phyloP scores from a whole-genome alignment of 1,140 invertebrate genomes.

The Cydia strobilella region DNA sequence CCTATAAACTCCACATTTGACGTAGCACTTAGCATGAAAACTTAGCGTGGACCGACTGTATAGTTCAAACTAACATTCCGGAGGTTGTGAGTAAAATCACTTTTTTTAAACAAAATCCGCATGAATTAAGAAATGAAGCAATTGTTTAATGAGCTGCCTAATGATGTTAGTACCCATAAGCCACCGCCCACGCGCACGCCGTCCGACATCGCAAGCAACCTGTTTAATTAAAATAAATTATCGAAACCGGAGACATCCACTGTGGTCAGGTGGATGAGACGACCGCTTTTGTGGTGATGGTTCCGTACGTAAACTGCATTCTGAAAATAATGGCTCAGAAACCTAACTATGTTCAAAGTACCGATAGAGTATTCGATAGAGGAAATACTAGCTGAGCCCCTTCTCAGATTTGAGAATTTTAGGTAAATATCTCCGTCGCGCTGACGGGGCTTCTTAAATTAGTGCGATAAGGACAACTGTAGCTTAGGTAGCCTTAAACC shows the following conservation, averaged over 20 bases:
- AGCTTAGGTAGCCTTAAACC: too few relatives aligned
- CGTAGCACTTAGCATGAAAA: too few relatives aligned
- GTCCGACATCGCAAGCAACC: neutral
- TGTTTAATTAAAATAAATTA: slow-evolving; percentile 32
- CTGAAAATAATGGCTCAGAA: too few relatives aligned
- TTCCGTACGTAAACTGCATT: neutral
- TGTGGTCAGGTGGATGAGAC: neutral
- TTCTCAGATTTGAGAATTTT: too few relatives aligned
- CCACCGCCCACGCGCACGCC: slow-evolving; percentile 20
- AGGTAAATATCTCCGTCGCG: too few relatives aligned
- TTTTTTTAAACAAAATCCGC: neutral
- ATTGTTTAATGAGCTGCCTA: neutral
- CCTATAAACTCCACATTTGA: too few relatives aligned
- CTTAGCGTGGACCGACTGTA: too few relatives aligned
- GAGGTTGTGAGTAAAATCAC: neutral
- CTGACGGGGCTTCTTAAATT: too few relatives aligned
- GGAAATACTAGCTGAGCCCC: too few relatives aligned
- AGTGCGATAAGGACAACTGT: too few relatives aligned
- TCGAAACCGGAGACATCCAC: slow-evolving; percentile 13
- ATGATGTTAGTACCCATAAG: slow-evolving; percentile 23
- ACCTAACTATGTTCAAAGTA: neutral
- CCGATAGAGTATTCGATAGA: too few relatives aligned
- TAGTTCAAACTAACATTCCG: too few relatives aligned
- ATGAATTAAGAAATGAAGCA: slow-evolving; percentile 7
- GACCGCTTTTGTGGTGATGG: neutral